Evolutionary conservation across 2,888 invertebrate species (phyloP).

Genomic region (Agrilus biguttatus): DNA sequence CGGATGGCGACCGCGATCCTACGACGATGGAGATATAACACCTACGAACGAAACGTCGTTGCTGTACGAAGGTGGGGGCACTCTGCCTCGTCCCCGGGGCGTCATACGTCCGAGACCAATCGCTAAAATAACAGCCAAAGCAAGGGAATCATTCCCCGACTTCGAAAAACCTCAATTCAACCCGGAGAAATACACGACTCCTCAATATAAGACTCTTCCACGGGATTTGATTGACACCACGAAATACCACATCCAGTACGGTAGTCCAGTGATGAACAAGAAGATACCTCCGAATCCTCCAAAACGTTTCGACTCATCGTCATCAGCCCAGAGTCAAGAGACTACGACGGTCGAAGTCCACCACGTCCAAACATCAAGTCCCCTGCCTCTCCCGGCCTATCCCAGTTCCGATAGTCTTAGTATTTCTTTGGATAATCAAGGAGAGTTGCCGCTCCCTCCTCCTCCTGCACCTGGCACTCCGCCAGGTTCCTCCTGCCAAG

Average conservation of each 20-base stretch:
- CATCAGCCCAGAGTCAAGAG: constrained; percentile 22
- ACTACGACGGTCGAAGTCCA: constrained; percentile 33
- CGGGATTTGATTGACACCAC: constrained; percentile 35
- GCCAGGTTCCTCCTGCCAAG: constrained; percentile 34
- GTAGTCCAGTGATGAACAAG: constrained; percentile 58
- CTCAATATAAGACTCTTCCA: constrained; percentile 38
- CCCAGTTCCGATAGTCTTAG: constrained; percentile 50
- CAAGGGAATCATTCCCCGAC: constrained; percentile 30
- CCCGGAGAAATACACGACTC: constrained; percentile 26
- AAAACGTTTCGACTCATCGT: constrained; percentile 43
- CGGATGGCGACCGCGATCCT: constrained; percentile 46
- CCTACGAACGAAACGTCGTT: constrained; percentile 63
- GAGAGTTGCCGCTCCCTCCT: constrained; percentile 50
- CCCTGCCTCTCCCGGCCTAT: constrained; percentile 46
- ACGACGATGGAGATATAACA: constrained; percentile 83
- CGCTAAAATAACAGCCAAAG: constrained; percentile 56
- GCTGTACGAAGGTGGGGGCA: constrained; percentile 59
- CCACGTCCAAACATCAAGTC: constrained; percentile 37
- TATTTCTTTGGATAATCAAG: constrained; percentile 37
- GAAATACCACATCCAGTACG: constrained; percentile 28
- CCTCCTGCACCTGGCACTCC: constrained; percentile 50
- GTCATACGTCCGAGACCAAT: constrained; percentile 68
- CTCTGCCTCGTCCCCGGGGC: constrained; percentile 72
- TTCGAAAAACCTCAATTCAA: constrained; percentile 32
- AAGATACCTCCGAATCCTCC: constrained; percentile 73